Base-by-base conservation (phyloP, 2,888 invertebrate species). In the Scaptomyza cyrtandrae region DNA sequence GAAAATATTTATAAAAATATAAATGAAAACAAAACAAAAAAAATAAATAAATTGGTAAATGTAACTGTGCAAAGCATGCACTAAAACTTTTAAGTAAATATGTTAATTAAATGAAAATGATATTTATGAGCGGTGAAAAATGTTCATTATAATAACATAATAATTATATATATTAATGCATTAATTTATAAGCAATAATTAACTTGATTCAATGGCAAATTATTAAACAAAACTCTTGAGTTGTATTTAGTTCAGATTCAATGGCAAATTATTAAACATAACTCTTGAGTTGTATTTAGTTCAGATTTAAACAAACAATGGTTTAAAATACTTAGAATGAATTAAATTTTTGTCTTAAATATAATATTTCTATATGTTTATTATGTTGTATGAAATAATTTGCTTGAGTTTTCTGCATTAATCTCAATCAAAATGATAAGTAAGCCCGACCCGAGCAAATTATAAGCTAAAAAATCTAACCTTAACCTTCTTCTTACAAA, bases 61-160 rank as follows among this genome's bases (percentile, higher is more conserved):
- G 71, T 73, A 78, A 77, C 74, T 76, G 76, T 78, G 83, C 59
- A 67, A 69, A 64, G 62, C 65, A 58, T 75, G 74, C 80, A 75
- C 81, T 71, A 74, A 72, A 82, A 74, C 74, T 82, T 79, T 80
- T 86, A 81, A 86, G 81, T 71, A 63, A 78, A 84, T 76, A 80
- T 78, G 73, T 78, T 82, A 70, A 78, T 78, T 73, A 78, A 80
- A 68, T 78, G 52, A 58, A 66, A 79, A 61, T 59, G 53, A 71
- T 60, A 57, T 61, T 66, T 59, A 59, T 66, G 49, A 48, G 46
- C 46, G 19, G 33, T 48, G 29, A 11, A 53, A 59, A 63, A 67
- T 56, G 53, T 59, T 75, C 78, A 76, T 73, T 62, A 74, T 58
- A 58, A 63, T 77, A 64, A 24, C 24, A 4, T 24, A 74, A 66